Base-by-base conservation (phyloP, 2,888 invertebrate genomes). In the Hylaea fasciaria region DNA sequence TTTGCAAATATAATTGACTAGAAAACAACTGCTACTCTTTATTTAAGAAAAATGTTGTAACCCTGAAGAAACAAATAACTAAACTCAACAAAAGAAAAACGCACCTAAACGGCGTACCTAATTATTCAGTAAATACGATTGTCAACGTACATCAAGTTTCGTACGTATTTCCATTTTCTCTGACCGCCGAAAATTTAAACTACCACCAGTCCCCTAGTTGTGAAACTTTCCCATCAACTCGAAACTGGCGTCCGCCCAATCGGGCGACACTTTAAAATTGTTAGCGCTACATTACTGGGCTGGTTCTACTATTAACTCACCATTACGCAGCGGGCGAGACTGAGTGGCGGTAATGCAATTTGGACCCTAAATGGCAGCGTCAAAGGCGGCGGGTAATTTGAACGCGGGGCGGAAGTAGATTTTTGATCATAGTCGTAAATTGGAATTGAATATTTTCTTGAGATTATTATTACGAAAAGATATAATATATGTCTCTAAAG, bases 321-420 rank as follows among this genome's bases (percentile, higher is more conserved):
- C 60, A 69, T 69, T 69, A 69, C 55, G 35, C 8, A 37, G 32
- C 50, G 39, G 46, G 45, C 50, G 46, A 32, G 62, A 39, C 76
- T 73, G 71, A 72, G 71, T 69, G 66, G 57, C 70, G 62, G 71
- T 83, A 83, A 83, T 82, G 76, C 76, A 78, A 83, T 83, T 83
- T 81, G 76, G 71, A 65, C 65, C 68, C 73, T 74, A 81, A 82
- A 81, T 83, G 79, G 78, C 68, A 65, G 52, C 65, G 73, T 83
- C 81, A 83, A 82, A 83, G 83, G 61, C 48, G n/a, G 57, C 16
- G 48, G 49, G 62, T 62, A 66, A 66, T 64, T 66, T 54, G 8
- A 9, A 37, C 22, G 63, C 13, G 29, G 39, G 47, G 28, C 57
- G 51, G 39, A 28, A 28, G 57, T 16, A 13, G 35, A 35, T 16